Conservation (phyloP, 2,888 invertebrate species). For the Parapristionchus giblindavisi region DNA sequence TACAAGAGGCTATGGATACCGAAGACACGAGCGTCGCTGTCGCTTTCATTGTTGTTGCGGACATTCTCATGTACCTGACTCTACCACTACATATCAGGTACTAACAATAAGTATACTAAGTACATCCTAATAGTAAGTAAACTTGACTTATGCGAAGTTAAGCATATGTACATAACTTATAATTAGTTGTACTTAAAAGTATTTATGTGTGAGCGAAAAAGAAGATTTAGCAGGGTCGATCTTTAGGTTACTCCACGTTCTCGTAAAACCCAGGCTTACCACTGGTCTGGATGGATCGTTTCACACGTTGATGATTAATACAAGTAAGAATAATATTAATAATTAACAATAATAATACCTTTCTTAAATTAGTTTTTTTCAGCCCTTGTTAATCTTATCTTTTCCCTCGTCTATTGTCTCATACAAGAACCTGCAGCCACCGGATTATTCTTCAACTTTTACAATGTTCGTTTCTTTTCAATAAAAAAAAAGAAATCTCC, state of each 20-base stretch:
- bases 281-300: not conserved
- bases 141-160: too few relatives aligned
- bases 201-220: too few relatives aligned
- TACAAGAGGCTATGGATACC: too few relatives aligned
- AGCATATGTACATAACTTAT: too few relatives aligned
- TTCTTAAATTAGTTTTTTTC: not conserved
- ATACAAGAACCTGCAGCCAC: not conserved
- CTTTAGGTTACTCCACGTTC: constrained; percentile 3
- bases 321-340: not conserved
- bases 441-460: not conserved
- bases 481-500: not conserved
- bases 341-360: not conserved
- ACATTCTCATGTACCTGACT: too few relatives aligned
- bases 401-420: not conserved
- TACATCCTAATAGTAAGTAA: too few relatives aligned
- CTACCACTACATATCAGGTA: too few relatives aligned
- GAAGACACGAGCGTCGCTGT: too few relatives aligned
- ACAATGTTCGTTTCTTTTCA: not conserved
- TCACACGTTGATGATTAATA: constrained; percentile 13
- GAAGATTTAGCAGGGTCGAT: too few relatives aligned
- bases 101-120: too few relatives aligned
- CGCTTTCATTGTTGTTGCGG: too few relatives aligned
- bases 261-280: not conserved
- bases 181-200: too few relatives aligned
- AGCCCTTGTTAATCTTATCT: constrained; percentile 18